These are phyloP conservation scores for Hemitrygon akajei DNA, from an alignment of 2,797 vertebrate species.

Conservation along the genomic window DNA sequence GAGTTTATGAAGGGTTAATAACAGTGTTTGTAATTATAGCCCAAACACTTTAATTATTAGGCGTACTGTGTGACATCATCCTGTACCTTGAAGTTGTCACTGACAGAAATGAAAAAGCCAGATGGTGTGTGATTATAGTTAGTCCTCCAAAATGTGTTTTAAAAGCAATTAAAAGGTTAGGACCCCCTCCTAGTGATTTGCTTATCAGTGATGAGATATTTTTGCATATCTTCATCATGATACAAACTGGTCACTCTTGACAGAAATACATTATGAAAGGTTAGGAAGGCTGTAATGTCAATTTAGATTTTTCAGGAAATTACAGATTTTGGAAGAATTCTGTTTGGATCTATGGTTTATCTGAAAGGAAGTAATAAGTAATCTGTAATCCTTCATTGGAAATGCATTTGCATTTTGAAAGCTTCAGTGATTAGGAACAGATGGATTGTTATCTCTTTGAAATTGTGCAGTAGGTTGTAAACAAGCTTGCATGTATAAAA, in stretches of 20 bases:
- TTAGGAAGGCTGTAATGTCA: slow-evolving; percentile 1
- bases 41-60: slow-evolving; percentile 36
- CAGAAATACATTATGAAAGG: background rate
- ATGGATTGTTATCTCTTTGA: slow-evolving; percentile 33
- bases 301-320: slow-evolving; percentile 41
- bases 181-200: slow-evolving; percentile 5
- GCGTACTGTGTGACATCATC: slow-evolving; percentile 15
- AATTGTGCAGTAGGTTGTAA: background rate
- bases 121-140: slow-evolving; percentile 39
- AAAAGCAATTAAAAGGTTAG: slow-evolving; percentile 38
- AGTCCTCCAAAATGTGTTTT: slow-evolving; percentile 37
- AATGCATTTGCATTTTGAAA: slow-evolving; percentile 29
- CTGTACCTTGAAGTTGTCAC: slow-evolving; percentile 35
- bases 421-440: slow-evolving; percentile 32
- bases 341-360: slow-evolving; percentile 5
- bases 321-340: background rate
- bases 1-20: slow-evolving; percentile 28
- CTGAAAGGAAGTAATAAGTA: slow-evolving; percentile 31
- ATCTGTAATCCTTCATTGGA: slow-evolving; percentile 27
- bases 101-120: slow-evolving; percentile 36
- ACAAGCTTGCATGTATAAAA: background rate
- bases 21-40: slow-evolving; percentile 38
- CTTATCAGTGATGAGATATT: slow-evolving; percentile 31
- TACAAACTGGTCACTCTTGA: slow-evolving; percentile 4
- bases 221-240: slow-evolving; percentile 27